These are phyloP conservation scores for Morpho achilles DNA, from an alignment of 2,888 invertebrate species.

Conservation along the genomic window DNA sequence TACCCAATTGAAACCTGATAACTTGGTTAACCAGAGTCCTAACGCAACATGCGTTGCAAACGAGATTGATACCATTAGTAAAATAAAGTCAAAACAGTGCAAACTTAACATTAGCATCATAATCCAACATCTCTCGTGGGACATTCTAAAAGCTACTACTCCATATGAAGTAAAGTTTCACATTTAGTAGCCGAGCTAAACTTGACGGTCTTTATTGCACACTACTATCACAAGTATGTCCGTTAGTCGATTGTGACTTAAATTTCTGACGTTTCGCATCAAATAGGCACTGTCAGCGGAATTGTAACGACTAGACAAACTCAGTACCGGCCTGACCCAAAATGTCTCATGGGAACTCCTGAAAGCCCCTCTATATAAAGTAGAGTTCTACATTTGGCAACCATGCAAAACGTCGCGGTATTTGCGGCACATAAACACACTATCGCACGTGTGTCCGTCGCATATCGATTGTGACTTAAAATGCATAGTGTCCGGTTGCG, in stretches of 20 bases:
- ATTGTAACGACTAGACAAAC: too few species aligned
- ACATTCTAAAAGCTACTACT: constrained; percentile 65
- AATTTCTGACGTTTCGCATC: constrained; percentile 29
- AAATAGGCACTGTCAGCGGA: too few species aligned
- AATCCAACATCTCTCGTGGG: constrained; percentile 58
- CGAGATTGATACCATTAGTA: constrained; percentile 52
- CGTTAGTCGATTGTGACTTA: constrained; percentile 69
- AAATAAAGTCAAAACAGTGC: constrained; percentile 23
- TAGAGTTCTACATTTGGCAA: constrained; percentile 64
- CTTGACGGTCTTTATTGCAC: constrained; percentile 70
- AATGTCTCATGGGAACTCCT: constrained; percentile 65
- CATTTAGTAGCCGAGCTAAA: constrained; percentile 72
- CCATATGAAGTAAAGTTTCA: constrained; percentile 51
- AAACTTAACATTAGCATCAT: constrained; percentile 34
- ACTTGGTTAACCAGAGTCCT: too few species aligned
- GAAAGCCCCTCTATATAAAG: constrained; percentile 60
- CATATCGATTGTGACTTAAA: constrained; percentile 73
- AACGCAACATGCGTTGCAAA: constrained; percentile 57
- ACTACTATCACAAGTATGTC: constrained; percentile 51
- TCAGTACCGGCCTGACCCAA: constrained; percentile 49
- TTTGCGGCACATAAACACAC: constrained; percentile 57
- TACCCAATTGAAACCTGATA: too few species aligned
- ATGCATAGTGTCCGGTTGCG: constrained; percentile 67
- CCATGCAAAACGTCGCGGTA: constrained; percentile 67
- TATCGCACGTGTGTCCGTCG: constrained; percentile 62